Evolutionary conservation across 2,797 vertebrate species (phyloP).

Genomic region (Dromococcyx pavoninus): DNA sequence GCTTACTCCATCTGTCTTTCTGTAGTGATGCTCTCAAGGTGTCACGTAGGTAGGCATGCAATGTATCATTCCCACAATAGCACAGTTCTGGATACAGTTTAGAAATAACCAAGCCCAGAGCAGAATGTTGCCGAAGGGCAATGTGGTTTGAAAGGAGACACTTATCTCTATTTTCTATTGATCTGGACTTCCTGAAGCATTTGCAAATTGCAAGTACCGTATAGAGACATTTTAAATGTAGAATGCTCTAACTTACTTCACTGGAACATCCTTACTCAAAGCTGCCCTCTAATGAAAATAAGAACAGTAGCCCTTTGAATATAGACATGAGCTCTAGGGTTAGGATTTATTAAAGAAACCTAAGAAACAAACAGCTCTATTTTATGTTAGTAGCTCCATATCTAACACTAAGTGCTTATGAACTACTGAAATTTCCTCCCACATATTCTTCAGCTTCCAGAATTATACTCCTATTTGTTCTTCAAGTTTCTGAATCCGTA

Average conservation of each 20-base stretch:
- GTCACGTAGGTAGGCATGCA: background rate
- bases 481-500: background rate
- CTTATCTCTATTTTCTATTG: background rate
- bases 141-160: background rate
- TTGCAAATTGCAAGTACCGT: background rate
- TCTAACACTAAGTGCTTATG: background rate
- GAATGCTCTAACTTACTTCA: background rate
- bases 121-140: background rate
- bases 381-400: background rate
- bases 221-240: background rate
- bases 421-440: background rate
- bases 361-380: background rate
- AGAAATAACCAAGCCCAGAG: background rate
- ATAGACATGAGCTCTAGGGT: background rate
- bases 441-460: background rate
- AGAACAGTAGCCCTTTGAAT: background rate
- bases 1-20: background rate
- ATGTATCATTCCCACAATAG: background rate
- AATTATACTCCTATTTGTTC: background rate
- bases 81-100: background rate
- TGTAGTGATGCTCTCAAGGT: background rate
- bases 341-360: background rate
- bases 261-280: background rate
- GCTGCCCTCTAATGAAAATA: background rate
- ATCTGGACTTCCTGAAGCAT: background rate